Percentiles rank a stretch among this genome's conserved stretches.
phyloP scores from a whole-genome alignment of 2,797 vertebrate species.

The Hybognathus amarus region DNA sequence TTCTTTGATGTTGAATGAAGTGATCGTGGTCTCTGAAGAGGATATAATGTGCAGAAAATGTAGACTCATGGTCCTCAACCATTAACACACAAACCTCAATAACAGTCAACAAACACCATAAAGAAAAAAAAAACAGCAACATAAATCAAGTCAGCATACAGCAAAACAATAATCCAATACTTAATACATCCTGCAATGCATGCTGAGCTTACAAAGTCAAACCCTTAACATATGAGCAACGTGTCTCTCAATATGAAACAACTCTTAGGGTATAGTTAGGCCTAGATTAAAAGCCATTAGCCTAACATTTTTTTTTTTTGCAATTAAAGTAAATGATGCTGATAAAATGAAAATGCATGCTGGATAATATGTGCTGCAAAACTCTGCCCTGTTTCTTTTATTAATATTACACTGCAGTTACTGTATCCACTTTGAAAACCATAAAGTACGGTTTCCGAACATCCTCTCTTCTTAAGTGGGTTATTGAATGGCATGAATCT shows the following conservation, averaged over 20 bases:
- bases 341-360: not conserved
- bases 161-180: not conserved
- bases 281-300: not conserved
- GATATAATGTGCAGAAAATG: not conserved
- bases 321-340: not conserved
- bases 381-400: not conserved
- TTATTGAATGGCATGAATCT: constrained; percentile 11
- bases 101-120: not conserved
- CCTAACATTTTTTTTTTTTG: not conserved
- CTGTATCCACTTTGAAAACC: constrained; percentile 14
- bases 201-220: constrained; percentile 8
- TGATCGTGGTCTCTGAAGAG: not conserved
- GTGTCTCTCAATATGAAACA: not conserved
- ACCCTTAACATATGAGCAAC: not conserved
- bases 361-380: not conserved
- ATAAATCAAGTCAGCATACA: constrained; percentile 1
- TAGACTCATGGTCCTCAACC: not conserved
- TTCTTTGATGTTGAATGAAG: not conserved
- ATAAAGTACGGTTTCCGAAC: constrained; percentile 20
- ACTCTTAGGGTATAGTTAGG: not conserved
- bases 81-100: constrained; percentile 14
- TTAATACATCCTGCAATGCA: not conserved
- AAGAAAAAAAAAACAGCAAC: constrained; percentile 4
- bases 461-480: constrained; percentile 24
- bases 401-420: constrained; percentile 10